These are phyloP conservation scores for Chromobotia macracanthus DNA, from an alignment of 2,797 vertebrate species.

Conservation along the genomic window DNA sequence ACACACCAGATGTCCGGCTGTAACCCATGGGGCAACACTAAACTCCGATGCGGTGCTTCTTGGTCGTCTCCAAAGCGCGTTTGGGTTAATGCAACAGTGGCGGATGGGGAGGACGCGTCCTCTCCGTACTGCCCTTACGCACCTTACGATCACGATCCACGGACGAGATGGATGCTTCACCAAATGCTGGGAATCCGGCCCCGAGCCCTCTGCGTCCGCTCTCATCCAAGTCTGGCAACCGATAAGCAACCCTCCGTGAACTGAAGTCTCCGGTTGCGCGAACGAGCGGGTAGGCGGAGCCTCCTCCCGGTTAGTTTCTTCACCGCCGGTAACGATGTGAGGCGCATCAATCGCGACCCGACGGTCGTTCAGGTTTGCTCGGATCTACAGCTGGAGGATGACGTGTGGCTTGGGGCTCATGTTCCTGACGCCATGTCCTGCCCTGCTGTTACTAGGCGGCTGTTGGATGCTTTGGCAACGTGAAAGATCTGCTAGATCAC, in stretches of 20 bases:
- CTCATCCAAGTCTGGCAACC: constrained; percentile 48
- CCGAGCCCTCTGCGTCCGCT: constrained; percentile 42
- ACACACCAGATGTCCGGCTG: background rate
- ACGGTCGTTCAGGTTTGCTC: background rate
- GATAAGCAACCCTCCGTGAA: constrained; percentile 37
- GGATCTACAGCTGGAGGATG: background rate
- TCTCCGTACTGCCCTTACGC: too few species aligned
- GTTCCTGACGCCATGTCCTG: background rate
- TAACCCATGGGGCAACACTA: too few species aligned
- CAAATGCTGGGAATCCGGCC: constrained; percentile 20
- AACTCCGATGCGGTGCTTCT: too few species aligned
- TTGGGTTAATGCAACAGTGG: background rate
- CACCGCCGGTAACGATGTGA: constrained; percentile 21
- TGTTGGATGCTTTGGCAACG: too few species aligned
- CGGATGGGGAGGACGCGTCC: background rate
- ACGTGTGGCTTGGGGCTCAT: background rate
- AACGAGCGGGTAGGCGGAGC: constrained; percentile 42
- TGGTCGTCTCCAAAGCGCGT: background rate
- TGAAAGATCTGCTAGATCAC: too few species aligned
- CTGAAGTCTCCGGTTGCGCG: constrained; percentile 28
- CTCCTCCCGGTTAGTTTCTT: constrained; percentile 12
- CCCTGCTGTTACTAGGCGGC: constrained; percentile 19
- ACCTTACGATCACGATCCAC: background rate
- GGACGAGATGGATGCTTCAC: background rate
- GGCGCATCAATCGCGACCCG: background rate